These are phyloP conservation scores for Chamaea fasciata DNA, from an alignment of 2,113 vertebrate species.

Conservation along the genomic window DNA sequence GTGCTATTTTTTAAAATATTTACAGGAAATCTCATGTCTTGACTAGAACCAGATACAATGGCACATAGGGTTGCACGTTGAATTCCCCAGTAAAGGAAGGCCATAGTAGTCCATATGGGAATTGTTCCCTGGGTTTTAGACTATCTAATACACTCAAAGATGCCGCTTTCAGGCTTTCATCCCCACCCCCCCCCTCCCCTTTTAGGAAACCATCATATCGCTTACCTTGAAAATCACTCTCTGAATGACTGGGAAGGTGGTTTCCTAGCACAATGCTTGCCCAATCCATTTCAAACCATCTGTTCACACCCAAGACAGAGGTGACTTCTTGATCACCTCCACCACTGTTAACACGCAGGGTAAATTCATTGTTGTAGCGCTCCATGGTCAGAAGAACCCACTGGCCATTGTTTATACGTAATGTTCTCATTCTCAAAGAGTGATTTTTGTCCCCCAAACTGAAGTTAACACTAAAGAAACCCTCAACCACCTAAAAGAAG, in stretches of 20 bases:
- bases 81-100: background rate
- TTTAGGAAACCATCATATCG: background rate
- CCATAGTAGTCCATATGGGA: background rate
- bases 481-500: slow-evolving; percentile 73
- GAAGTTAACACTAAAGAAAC: slow-evolving; percentile 74
- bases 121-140: background rate
- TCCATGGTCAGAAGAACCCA: slow-evolving; percentile 80
- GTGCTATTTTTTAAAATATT: background rate
- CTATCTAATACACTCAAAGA: background rate
- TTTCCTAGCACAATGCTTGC: slow-evolving; percentile 75
- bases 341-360: slow-evolving; percentile 78
- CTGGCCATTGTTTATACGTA: slow-evolving; percentile 80
- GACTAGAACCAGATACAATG: background rate
- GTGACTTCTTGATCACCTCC: slow-evolving; percentile 79
- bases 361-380: slow-evolving; percentile 81
- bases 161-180: background rate
- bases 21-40: background rate
- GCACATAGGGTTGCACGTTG: background rate
- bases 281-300: slow-evolving; percentile 74
- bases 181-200: background rate
- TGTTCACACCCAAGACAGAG: slow-evolving; percentile 65
- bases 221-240: slow-evolving; percentile 80
- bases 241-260: slow-evolving; percentile 40
- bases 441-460: slow-evolving; percentile 75
- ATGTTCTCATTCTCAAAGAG: slow-evolving; percentile 65